Evolutionary conservation across 2,888 invertebrate species (phyloP).

Genomic region (Phrixothrix hirtus): DNA sequence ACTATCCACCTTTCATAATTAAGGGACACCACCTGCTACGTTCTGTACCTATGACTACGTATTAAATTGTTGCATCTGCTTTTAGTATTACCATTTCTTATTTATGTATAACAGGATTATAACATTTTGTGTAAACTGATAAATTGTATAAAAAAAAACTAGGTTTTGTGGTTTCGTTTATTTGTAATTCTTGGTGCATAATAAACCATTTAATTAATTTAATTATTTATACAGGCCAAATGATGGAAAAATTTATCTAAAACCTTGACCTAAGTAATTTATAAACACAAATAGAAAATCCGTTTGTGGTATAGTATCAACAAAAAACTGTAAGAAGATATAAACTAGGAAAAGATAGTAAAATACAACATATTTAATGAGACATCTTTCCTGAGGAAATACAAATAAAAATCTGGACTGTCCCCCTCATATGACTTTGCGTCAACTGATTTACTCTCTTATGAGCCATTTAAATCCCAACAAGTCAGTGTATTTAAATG

Average conservation of each 20-base stretch:
- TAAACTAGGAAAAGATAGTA: conserved; percentile 20
- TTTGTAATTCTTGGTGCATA: too few relatives aligned
- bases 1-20: conserved; percentile 24
- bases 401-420: conserved; percentile 26
- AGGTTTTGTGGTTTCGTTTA: too few relatives aligned
- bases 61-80: too few relatives aligned
- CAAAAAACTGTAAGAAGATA: conserved; percentile 8
- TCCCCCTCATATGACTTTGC: conserved; percentile 35
- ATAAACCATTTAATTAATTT: too few relatives aligned
- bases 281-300: neutral
- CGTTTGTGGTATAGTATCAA: neutral
- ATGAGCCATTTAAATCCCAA: conserved; percentile 40
- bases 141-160: too few relatives aligned
- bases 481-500: conserved; percentile 41
- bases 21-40: conserved; percentile 26
- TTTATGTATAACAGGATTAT: too few relatives aligned
- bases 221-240: too few relatives aligned
- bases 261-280: too few relatives aligned
- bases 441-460: conserved; percentile 35
- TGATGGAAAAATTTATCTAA: too few relatives aligned
- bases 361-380: conserved; percentile 5
- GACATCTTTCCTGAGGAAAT: conserved; percentile 25
- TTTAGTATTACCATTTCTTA: too few relatives aligned
- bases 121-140: too few relatives aligned
- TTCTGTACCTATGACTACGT: too few relatives aligned